Base-by-base conservation (phyloP, 2,888 invertebrate species). In the Epicampocera succincta region DNA sequence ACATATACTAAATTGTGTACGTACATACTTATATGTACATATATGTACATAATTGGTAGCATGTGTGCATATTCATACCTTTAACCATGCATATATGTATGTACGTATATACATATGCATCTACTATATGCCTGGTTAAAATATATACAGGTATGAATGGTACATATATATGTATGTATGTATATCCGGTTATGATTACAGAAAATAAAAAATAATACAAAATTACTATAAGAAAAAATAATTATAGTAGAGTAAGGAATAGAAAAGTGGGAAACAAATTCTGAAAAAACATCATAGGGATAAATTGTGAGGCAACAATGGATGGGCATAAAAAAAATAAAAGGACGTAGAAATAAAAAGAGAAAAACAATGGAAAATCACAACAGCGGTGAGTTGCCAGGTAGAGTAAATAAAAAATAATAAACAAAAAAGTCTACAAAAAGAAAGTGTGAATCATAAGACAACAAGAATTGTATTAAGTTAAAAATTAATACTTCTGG, bases 351-450 rank as follows among this genome's bases (percentile, higher is more conserved):
- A 68, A 68, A 63, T 72, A 46, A 15, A 38, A 73, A 46, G 33
- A 40, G 17, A 68, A 44, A 69, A 8, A 25, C 11, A 72, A 73
- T n/a, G n/a, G n/a, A 54, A 44, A 6, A 5, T 25, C 52, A n/a
- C 13, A 38, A 25, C 17, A 46, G 63, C 54, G 74, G 74, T 44
- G 12, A 58, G 69, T 19, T 69, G 44, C 76, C 69, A 76, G 42
- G 69, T 65, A 38, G n/a, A 5, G 17, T 46, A 66, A 38, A 68
- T 33, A 33, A 33, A 8, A 33, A 33, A 8, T 60, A 42, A 66
- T 21, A 66, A 68, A 50, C 17, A 71, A 69, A 66, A 40, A 58
- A 50, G 46, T 68, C 40, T 73, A 60, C 56, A 75, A 48, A 66
- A 68, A 42, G 21, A 56, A 56, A 72, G 58, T 58, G 25, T 58